Percentiles rank a stretch among this genome's conserved stretches.
phyloP scores from a whole-genome alignment of 1,140 invertebrate genomes.

The Calycopis cecrops region DNA sequence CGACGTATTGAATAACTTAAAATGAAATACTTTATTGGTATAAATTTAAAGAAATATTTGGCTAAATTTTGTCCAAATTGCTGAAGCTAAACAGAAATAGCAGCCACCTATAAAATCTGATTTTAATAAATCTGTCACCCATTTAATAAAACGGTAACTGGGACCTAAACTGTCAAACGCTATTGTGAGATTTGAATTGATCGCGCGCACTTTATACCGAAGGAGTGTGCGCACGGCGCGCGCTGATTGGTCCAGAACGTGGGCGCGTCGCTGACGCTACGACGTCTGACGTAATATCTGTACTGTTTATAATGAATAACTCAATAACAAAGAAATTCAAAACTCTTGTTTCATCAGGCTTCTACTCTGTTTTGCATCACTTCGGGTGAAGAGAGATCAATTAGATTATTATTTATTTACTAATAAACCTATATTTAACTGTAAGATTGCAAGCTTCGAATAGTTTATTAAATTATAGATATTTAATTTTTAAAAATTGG shows the following conservation, averaged over 20 bases:
- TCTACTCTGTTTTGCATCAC: neutral
- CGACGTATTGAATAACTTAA: slow-evolving; percentile 32
- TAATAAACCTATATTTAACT: too few species aligned
- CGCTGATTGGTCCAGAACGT: slow-evolving; percentile 48
- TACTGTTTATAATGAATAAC: neutral
- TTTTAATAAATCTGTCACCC: slow-evolving; percentile 60
- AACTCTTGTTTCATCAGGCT: neutral
- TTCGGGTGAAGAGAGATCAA: neutral
- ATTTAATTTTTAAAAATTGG: too few species aligned
- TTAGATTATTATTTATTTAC: neutral
- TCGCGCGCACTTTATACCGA: slow-evolving; percentile 46
- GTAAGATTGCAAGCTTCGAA: too few species aligned
- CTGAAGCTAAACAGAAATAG: slow-evolving; percentile 63
- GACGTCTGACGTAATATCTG: neutral
- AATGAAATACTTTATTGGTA: slow-evolving; percentile 31
- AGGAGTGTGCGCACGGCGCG: slow-evolving; percentile 40
- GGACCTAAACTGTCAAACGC: slow-evolving; percentile 31
- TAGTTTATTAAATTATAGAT: too few species aligned
- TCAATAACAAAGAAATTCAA: neutral
- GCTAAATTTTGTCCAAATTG: slow-evolving; percentile 58
- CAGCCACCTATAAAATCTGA: slow-evolving; percentile 60
- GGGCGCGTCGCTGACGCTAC: slow-evolving; percentile 42
- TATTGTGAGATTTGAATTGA: slow-evolving; percentile 39
- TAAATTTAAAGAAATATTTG: slow-evolving; percentile 34
- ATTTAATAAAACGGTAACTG: slow-evolving; percentile 53